Evolutionary conservation across 2,797 vertebrate genomes (phyloP).

Genomic region (Morus bassanus): DNA sequence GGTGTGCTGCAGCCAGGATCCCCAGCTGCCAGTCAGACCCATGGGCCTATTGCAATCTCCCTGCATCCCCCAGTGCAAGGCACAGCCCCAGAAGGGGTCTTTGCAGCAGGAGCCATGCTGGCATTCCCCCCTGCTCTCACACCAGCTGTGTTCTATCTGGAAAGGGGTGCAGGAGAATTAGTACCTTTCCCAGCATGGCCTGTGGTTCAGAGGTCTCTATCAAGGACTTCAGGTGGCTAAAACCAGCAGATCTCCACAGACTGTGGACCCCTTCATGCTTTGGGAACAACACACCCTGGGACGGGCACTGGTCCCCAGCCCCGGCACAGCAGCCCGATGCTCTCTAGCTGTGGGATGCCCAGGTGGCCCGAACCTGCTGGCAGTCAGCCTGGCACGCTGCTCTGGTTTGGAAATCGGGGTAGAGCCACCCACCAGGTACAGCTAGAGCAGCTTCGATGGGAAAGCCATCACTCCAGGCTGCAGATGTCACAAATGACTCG

Average conservation of each 20-base stretch:
- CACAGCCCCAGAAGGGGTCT: rapidly evolving
- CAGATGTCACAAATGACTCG: not conserved
- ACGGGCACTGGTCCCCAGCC: rapidly evolving
- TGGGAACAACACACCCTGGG: not conserved
- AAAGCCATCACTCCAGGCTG: not conserved
- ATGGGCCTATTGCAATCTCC: not conserved
- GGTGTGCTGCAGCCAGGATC: rapidly evolving
- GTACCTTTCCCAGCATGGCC: not conserved
- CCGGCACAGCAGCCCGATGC: rapidly evolving
- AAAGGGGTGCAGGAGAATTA: not conserved
- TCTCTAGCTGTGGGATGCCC: not conserved
- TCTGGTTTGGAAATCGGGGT: not conserved
- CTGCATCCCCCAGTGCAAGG: not conserved
- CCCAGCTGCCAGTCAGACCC: not conserved
- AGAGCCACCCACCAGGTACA: not conserved
- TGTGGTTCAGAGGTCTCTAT: not conserved
- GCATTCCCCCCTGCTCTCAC: not conserved
- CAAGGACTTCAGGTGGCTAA: not conserved
- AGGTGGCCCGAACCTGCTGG: not conserved
- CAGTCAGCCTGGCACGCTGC: not conserved
- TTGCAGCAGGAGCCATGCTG: not conserved
- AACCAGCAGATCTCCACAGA: not conserved
- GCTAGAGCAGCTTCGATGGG: rapidly evolving
- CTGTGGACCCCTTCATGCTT: rapidly evolving
- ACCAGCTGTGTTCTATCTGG: not conserved